Evolutionary conservation across 2,888 invertebrate species (phyloP).

Genomic region (Trissoscelio sp.): DNA sequence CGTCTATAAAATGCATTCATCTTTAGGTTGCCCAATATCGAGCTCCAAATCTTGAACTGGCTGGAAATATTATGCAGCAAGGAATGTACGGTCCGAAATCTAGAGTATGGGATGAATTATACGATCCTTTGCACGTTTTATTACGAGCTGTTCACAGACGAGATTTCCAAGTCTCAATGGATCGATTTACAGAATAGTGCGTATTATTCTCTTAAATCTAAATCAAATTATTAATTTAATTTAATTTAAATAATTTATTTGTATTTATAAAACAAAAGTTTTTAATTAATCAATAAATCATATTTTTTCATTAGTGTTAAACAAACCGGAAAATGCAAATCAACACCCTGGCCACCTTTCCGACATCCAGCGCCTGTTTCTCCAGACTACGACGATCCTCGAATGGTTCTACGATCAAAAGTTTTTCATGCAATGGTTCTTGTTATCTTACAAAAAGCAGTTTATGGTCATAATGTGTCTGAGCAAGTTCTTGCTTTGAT

Average conservation of each 20-base stretch:
- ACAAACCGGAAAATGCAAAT: conserved; percentile 86
- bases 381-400: conserved; percentile 88
- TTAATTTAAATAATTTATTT: too few relatives aligned
- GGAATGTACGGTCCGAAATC: conserved; percentile 94
- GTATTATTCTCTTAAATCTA: conserved; percentile 77
- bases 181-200: conserved; percentile 95
- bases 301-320: conserved; percentile 84
- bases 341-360: conserved; percentile 92
- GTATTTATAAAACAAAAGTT: too few relatives aligned
- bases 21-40: conserved; percentile 93
- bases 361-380: conserved; percentile 88
- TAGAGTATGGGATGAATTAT: conserved; percentile 95
- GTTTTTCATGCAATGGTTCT: conserved; percentile 91
- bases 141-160: conserved; percentile 95
- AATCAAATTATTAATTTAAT: too few relatives aligned
- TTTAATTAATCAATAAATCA: conserved; percentile 75
- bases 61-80: conserved; percentile 88
- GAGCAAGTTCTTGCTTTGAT: conserved; percentile 95
- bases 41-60: conserved; percentile 93
- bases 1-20: too few relatives aligned
- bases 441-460: conserved; percentile 93
- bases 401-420: conserved; percentile 86
- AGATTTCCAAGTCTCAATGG: conserved; percentile 97
- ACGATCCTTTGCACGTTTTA: conserved; percentile 96
- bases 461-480: conserved; percentile 89